These are phyloP conservation scores for Bufo gargarizans DNA, from an alignment of 2,113 vertebrate genomes.

Conservation along the genomic window DNA sequence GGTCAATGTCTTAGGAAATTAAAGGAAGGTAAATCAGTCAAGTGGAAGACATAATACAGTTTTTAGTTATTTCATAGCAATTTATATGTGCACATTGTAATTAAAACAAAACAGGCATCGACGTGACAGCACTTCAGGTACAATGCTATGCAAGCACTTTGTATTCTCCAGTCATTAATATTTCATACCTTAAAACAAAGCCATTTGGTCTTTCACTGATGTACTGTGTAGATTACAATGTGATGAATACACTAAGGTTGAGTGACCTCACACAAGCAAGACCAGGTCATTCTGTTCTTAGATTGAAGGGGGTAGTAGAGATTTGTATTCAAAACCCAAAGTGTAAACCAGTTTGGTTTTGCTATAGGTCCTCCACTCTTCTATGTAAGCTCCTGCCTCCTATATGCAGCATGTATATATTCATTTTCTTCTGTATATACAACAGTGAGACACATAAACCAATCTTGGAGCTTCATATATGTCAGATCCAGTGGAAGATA, in stretches of 20 bases:
- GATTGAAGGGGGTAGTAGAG: too few species aligned
- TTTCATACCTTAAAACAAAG: constrained; percentile 60
- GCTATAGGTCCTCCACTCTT: background rate
- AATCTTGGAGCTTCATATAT: background rate
- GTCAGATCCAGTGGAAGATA: background rate
- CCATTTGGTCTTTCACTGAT: background rate
- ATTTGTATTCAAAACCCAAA: background rate
- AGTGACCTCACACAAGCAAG: background rate
- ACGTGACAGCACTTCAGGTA: constrained; percentile 59
- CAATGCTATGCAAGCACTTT: constrained; percentile 51
- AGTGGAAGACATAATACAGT: constrained; percentile 14
- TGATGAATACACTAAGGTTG: background rate
- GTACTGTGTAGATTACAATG: background rate
- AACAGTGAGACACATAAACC: background rate
- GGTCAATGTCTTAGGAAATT: constrained; percentile 10
- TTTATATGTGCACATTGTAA: constrained; percentile 63
- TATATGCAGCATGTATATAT: too few species aligned
- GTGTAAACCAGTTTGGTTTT: background rate
- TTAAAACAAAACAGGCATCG: constrained; percentile 61
- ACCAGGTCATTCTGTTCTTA: background rate
- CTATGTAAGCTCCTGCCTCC: background rate
- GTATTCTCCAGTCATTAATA: constrained; percentile 54
- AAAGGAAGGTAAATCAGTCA: background rate
- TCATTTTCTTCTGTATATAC: background rate
- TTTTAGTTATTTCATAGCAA: constrained; percentile 62